Conservation (phyloP, 2,888 invertebrate genomes). For the Psylliodes chrysocephalus region DNA sequence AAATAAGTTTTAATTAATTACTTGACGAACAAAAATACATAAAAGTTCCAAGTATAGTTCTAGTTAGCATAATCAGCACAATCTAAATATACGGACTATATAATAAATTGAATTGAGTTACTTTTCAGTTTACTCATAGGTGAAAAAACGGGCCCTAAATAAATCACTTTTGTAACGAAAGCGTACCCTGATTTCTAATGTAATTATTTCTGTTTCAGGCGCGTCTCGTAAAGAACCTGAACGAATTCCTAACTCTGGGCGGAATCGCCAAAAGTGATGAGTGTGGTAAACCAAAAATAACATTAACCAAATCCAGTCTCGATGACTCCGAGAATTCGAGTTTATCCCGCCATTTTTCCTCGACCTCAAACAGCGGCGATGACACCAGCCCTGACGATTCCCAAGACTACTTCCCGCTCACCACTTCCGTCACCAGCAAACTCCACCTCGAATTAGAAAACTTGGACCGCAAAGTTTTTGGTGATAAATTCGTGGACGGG, state of each 20-base stretch:
- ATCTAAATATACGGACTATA: too few species aligned
- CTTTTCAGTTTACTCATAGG: too few species aligned
- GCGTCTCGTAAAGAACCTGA: conserved; percentile 78
- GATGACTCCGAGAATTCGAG: conserved; percentile 66
- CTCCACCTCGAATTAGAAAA: conserved; percentile 84
- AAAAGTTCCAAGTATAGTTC: too few species aligned
- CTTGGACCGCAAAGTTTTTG: conserved; percentile 85
- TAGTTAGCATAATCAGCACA: too few species aligned
- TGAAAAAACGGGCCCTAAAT: too few species aligned
- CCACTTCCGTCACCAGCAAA: conserved; percentile 87
- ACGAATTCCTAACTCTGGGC: conserved; percentile 85
- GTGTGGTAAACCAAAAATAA: conserved; percentile 62
- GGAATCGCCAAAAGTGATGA: conserved; percentile 71
- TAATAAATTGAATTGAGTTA: too few species aligned
- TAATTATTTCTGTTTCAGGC: conserved; percentile 39
- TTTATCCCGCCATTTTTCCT: conserved; percentile 56
- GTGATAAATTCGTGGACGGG: conserved; percentile 64
- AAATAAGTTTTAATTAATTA: too few species aligned
- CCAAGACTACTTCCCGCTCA: conserved; percentile 87
- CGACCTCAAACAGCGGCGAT: conserved; percentile 63
- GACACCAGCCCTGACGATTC: conserved; percentile 83
- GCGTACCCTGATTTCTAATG: too few species aligned
- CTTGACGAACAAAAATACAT: too few species aligned
- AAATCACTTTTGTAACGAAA: too few species aligned
- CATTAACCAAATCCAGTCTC: conserved; percentile 65